phyloP scores from a whole-genome alignment of 2,888 invertebrate genomes.

The Drosophila mercatorum region DNA sequence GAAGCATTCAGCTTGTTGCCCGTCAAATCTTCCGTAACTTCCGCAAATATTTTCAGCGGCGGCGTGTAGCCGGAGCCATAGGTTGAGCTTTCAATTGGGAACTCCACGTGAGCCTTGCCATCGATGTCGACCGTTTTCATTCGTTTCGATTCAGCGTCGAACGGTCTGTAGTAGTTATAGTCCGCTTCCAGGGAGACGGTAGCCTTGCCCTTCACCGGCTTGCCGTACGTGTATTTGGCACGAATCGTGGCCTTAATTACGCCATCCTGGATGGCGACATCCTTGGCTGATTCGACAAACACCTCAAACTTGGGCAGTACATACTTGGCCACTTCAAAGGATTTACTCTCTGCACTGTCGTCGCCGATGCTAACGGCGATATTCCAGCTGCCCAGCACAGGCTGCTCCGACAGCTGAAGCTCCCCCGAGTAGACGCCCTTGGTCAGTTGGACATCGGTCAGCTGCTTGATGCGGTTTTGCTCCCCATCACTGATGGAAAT shows the following conservation, averaged over 20 bases:
- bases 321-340: conserved; percentile 91
- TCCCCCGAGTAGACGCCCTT: conserved; percentile 92
- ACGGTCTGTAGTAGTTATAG: conserved; percentile 44
- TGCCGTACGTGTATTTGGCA: conserved; percentile 94
- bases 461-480: conserved; percentile 93
- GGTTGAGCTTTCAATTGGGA: conserved; percentile 89
- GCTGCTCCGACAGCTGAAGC: conserved; percentile 91
- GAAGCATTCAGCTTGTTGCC: conserved; percentile 91
- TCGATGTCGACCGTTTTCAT: conserved; percentile 90
- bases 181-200: conserved; percentile 87
- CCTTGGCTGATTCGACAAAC: conserved; percentile 91
- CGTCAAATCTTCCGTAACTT: conserved; percentile 95
- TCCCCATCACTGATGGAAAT: conserved; percentile 86
- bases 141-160: conserved; percentile 64
- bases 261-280: conserved; percentile 92
- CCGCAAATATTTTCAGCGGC: conserved; percentile 88
- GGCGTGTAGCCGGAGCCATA: conserved; percentile 87
- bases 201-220: conserved; percentile 93
- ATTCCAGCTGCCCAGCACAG: conserved; percentile 95
- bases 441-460: conserved; percentile 88
- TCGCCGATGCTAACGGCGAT: conserved; percentile 88
- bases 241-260: conserved; percentile 91
- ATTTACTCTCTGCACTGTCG: conserved; percentile 53
- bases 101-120: conserved; percentile 89
- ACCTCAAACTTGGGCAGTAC: conserved; percentile 97